Base-by-base conservation (phyloP, 2,113 vertebrate species). In the Indicator maculatus region DNA sequence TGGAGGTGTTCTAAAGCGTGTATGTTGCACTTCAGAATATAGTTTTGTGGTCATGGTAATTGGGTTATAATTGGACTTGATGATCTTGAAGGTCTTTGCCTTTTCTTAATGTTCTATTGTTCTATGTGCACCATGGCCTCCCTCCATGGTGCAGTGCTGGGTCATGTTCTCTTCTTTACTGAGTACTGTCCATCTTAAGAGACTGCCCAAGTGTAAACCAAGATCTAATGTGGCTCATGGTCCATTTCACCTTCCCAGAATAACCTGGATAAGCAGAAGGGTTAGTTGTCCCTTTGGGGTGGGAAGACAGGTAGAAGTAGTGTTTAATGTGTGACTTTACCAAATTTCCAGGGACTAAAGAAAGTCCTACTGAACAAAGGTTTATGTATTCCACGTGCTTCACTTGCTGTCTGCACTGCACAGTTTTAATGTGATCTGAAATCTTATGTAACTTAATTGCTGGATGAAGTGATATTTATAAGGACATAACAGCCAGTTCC, bases 401-500 rank as follows among this genome's bases (percentile, higher is more conserved):
- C 45, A 3, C 59, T 82, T 94, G 86, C 79, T 90, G 55, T 73
- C 67, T 78, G 65, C 75, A 65, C 72, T 7, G 0, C 33, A 28
- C 28, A 72, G 53, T 89, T 95, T 69, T 73, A 94, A 75, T 85
- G 28, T 13, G 41, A 77, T 53, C 66, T 94, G 78, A 89, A 88
- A 52, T 70, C 78, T 69, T 81, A 45, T 5, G 14, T 93, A 94
- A 93, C 50, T 33, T 79, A 44, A 89, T 90, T 55, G 0, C 82
- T 91, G 76, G 50, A 71, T 67, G 87, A 76, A 74, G 64, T 86
- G 5, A 73, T 91, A 86, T 88, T 86, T 61, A 91, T 95, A 85
- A 78, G 78, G 85, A 76, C 58, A 77, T 92, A 89, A 73, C 82
- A 96, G 71, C 78, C 63, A 88, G 87, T 88, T 93, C 89, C 89